phyloP scores from a whole-genome alignment of 2,797 vertebrate genomes.

The Melanotaenia nigrans region DNA sequence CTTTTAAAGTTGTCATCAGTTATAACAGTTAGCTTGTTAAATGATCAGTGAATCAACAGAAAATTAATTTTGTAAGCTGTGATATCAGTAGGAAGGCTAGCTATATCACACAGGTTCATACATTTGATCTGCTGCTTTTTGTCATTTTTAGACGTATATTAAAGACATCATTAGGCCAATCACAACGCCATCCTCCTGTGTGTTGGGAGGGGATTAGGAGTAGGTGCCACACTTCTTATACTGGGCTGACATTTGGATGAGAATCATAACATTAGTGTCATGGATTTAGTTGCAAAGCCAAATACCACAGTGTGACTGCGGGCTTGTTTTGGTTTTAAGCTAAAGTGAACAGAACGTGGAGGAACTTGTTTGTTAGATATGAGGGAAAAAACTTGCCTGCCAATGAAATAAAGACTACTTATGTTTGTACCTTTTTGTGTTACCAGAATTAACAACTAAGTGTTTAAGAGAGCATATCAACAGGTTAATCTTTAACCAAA shows the following conservation, averaged over 20 bases:
- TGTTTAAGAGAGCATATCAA: neutral
- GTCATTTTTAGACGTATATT: neutral
- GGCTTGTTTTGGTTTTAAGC: neutral
- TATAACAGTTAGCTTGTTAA: neutral
- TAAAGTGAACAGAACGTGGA: neutral
- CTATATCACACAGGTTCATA: neutral
- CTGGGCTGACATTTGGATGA: neutral
- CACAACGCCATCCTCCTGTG: neutral
- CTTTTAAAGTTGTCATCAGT: neutral
- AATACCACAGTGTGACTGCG: neutral
- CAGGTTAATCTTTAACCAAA: neutral
- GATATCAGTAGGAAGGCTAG: neutral
- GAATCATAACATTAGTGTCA: neutral
- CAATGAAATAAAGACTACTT: neutral
- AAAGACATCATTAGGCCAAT: neutral
- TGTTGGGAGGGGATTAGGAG: too few species aligned
- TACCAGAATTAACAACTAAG: neutral
- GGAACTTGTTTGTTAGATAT: too few species aligned
- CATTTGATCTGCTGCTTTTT: neutral
- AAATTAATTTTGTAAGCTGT: neutral
- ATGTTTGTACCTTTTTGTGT: neutral
- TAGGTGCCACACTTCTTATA: neutral
- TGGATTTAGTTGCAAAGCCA: neutral
- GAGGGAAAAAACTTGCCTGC: too few species aligned
- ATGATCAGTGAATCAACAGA: neutral